Conservation (phyloP, 2,888 invertebrate genomes). For the Drosophila mimetica region DNA sequence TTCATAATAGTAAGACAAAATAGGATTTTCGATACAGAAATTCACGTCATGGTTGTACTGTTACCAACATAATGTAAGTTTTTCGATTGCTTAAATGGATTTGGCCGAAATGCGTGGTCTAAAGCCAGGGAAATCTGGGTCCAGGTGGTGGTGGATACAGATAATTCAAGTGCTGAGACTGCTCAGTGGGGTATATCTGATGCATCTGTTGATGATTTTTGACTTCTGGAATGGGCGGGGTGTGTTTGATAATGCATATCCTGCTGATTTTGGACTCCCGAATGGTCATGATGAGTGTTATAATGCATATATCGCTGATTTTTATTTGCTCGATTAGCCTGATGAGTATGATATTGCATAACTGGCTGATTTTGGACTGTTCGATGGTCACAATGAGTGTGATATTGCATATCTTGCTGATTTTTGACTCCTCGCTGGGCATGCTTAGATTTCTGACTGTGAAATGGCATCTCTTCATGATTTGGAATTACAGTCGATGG, state of each 20-base stretch:
- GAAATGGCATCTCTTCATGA: too few species aligned
- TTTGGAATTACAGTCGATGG: too few species aligned
- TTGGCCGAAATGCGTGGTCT: neutral
- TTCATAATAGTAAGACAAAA: constrained; percentile 1
- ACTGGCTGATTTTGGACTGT: neutral
- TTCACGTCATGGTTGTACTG: neutral
- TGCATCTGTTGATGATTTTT: neutral
- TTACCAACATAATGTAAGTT: neutral
- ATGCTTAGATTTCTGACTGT: too few species aligned
- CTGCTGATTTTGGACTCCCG: neutral
- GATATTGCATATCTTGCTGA: neutral
- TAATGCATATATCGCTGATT: neutral
- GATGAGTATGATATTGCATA: neutral
- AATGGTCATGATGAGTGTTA: neutral
- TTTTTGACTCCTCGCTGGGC: neutral
- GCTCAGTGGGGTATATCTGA: too few species aligned
- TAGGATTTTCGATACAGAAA: neutral
- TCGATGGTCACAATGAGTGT: neutral
- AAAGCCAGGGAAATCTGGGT: constrained; percentile 22
- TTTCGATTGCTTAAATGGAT: neutral
- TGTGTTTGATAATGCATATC: too few species aligned
- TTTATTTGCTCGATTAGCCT: too few species aligned
- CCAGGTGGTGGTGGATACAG: neutral
- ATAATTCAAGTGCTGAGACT: too few species aligned
- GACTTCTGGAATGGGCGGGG: neutral